Evolutionary conservation across 2,113 vertebrate species (phyloP), one percentile per base, ranked within the genome.

Genomic region (Leptocoma aspasia): DNA sequence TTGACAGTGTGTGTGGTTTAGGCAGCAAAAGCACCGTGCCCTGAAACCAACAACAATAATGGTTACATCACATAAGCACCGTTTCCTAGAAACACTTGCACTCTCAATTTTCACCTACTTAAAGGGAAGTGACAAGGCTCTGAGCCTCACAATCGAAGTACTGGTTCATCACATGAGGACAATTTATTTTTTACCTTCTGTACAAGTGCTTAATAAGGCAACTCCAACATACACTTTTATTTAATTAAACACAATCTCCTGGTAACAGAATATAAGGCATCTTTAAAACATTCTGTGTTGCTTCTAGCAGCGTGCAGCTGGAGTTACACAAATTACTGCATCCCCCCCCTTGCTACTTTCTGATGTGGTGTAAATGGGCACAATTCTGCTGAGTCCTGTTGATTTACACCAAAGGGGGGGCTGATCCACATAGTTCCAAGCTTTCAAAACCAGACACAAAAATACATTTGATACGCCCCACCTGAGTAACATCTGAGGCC

Each of bases 91-190:
- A 90, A 76, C 72, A 60, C 64, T 31, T 71, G 30, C 85, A 82
- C 41, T 69, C 78, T 72, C 44, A 15, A 33, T 92, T 95, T 94
- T 93, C 59, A 95, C 73, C 87, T 80, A 35, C 47, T 91, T 86
- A 56, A 49, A 41, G 70, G n/a, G 30, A 85, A 65, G 19, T n/a
- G 35, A 47, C n/a, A 41, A 56, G 19, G 69, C 60, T 85, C 1
- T 23, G 39, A 44, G 35, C n/a, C 75, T 89, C 85, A 78, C 54
- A 72, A 24, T 26, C 17, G 57, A 80, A 4, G 18, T 6, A 26
- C 18, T 35, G 66, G 16, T 15, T 86, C 47, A 39, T 44, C 72
- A 68, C 83, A 65, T 1, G 10, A 71, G 23, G 53, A 42, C 8
- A 10, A 33, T 37, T 87, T 60, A 20, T 37, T 77, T 80, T 61